phyloP scores from a whole-genome alignment of 1,140 invertebrate species.

The Drosophila murphyi region DNA sequence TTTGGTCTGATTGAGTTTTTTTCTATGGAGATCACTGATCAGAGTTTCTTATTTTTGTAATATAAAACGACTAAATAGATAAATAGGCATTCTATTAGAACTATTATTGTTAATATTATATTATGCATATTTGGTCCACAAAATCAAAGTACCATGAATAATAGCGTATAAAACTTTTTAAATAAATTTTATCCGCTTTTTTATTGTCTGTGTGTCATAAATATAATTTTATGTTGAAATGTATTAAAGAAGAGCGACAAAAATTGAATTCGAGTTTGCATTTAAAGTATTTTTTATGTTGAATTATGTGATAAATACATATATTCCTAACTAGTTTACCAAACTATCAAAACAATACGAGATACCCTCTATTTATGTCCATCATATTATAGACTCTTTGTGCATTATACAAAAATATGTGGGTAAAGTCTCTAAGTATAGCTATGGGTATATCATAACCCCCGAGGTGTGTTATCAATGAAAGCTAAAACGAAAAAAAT shows the following conservation, averaged over 20 bases:
- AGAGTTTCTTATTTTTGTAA: too few species aligned
- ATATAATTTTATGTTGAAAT: conserved; percentile 49
- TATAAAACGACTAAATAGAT: too few species aligned
- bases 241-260: conserved; percentile 12
- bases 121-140: background rate
- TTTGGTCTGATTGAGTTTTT: too few species aligned
- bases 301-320: background rate
- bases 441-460: background rate
- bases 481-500: background rate
- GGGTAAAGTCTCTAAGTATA: background rate
- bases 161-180: conserved; percentile 62
- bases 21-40: too few species aligned
- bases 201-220: conserved; percentile 63
- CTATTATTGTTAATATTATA: too few species aligned
- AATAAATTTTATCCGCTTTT: conserved; percentile 61
- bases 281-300: conserved; percentile 13
- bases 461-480: conserved; percentile 1
- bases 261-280: conserved; percentile 36
- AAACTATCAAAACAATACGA: too few species aligned
- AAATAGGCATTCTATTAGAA: too few species aligned
- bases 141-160: background rate
- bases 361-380: too few species aligned
- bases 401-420: background rate
- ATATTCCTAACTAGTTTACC: too few species aligned
- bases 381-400: too few species aligned